These are phyloP conservation scores for Pseudochirops corinnae DNA, from an alignment of 2,797 vertebrate genomes.

Conservation along the genomic window DNA sequence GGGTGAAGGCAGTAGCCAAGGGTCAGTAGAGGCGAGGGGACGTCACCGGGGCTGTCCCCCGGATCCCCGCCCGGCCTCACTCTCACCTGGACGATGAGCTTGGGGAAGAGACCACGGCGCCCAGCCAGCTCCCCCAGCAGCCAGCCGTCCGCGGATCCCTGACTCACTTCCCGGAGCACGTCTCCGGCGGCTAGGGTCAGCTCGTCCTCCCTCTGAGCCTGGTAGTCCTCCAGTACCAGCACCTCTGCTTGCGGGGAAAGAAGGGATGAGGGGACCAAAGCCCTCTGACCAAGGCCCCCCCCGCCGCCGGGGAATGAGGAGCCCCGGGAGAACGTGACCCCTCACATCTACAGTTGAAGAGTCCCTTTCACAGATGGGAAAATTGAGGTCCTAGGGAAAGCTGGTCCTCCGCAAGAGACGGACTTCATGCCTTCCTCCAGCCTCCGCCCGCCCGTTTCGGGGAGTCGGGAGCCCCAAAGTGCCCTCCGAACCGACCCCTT, in stretches of 20 bases:
- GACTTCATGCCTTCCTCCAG: too few relatives aligned
- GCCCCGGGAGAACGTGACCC: conserved; percentile 14
- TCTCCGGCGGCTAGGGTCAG: conserved; percentile 88
- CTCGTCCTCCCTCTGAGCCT: conserved; percentile 87
- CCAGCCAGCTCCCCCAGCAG: conserved; percentile 89
- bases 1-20: accelerated
- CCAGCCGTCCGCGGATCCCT: conserved; percentile 89
- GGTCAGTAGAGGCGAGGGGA: neutral
- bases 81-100: conserved; percentile 89
- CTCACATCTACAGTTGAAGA: accelerated
- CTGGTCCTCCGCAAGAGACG: neutral
- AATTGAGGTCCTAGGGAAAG: too few relatives aligned
- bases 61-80: neutral
- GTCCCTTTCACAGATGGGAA: neutral
- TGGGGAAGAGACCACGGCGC: conserved; percentile 89
- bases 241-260: conserved; percentile 85
- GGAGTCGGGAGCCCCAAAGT: neutral
- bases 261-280: neutral
- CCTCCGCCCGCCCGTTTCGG: neutral
- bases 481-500: neutral
- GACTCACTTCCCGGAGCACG: conserved; percentile 88
- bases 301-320: neutral
- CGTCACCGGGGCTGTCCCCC: neutral
- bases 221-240: conserved; percentile 90
- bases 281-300: neutral